A percentile compares a stretch with the other conserved stretches of the same genome.
Conservation (phyloP, 2,888 invertebrate genomes). For the Ochropacha duplaris region DNA sequence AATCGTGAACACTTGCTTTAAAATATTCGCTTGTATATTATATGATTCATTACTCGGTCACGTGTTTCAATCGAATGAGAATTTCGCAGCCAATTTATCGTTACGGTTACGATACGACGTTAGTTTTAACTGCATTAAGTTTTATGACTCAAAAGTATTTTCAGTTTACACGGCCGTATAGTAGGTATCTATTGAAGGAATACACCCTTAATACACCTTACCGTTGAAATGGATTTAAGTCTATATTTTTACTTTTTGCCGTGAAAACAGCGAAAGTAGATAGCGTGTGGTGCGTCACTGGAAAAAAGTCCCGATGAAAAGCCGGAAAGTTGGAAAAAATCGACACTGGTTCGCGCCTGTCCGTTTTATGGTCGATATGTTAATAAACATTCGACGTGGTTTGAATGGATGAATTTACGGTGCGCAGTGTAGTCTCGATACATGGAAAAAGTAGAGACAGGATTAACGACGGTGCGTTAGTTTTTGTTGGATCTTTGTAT, state of each 20-base stretch:
- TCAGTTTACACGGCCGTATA: slow-evolving; percentile 1
- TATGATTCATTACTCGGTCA: neutral
- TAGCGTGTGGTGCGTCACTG: slow-evolving; percentile 36
- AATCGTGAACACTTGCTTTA: neutral
- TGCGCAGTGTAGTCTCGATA: slow-evolving; percentile 16
- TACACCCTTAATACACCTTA: too few species aligned
- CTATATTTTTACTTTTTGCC: slow-evolving; percentile 26
- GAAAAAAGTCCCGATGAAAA: slow-evolving; percentile 59
- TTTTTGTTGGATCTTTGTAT: neutral
- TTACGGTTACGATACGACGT: slow-evolving; percentile 2
- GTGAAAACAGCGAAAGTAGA: slow-evolving; percentile 46
- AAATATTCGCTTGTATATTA: neutral
- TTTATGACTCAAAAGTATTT: neutral
- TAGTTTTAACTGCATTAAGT: slow-evolving; percentile 2
- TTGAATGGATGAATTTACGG: slow-evolving; percentile 63
- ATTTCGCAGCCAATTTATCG: slow-evolving; percentile 2
- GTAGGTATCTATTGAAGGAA: slow-evolving; percentile 1
- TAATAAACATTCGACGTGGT: slow-evolving; percentile 75
- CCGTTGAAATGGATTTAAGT: slow-evolving; percentile 20
- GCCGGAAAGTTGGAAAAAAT: slow-evolving; percentile 67
- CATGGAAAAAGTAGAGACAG: slow-evolving; percentile 26
- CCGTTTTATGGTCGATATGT: slow-evolving; percentile 74
- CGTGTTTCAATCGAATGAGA: neutral
- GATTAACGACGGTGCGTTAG: slow-evolving; percentile 33
- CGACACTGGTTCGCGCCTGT: slow-evolving; percentile 59